Evolutionary conservation across 2,888 invertebrate species (phyloP), one percentile per base, ranked within the genome.

Genomic region (Diabrotica balteata): DNA sequence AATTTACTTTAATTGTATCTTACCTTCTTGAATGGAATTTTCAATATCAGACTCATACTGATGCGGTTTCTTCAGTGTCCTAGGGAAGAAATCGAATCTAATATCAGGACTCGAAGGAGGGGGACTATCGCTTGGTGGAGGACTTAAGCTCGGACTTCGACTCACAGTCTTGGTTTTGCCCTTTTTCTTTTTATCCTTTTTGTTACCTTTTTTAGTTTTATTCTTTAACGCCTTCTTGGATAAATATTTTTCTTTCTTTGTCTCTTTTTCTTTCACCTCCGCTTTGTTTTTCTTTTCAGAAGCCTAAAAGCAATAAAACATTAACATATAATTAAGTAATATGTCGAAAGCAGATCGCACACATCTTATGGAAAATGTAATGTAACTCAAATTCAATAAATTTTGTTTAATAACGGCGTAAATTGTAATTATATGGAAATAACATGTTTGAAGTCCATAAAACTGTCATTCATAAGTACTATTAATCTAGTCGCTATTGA

Each of bases 31-130:
- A 10, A 72, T 68, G 17, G 51, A 71, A 44, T 74, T 71, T 43
- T 79, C 77, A 17, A 74, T 74, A 65, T 79, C 78, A 46, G 74
- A 76, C 44, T 73, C 69, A 10, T 66, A 54, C 11, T 63, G 53
- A 7, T 58, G 61, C 32, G 64, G 57, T 45, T 69, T 70, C 44
- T 68, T 70, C n/a, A 47, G 68, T 62, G 77, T 77, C 17, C 76
- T 77, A 7, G 76, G 76, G 0, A 73, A 72, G 61, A 73, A 75
- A 67, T 78, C 77, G 22, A 74, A 75, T 55, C 75, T 70, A 63
- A 72, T 73, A 44, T 83, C 83, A 1, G 83, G 82, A 69, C 81
- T 82, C 4, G 82, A 81, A 49, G 80, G 80, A n/a, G 83, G 82
- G 9, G 83, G 82, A 69, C 81, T 83, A 64, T 77, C 76, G 61